Conservation (phyloP, 2,113 vertebrate genomes). For the Progne subis region DNA sequence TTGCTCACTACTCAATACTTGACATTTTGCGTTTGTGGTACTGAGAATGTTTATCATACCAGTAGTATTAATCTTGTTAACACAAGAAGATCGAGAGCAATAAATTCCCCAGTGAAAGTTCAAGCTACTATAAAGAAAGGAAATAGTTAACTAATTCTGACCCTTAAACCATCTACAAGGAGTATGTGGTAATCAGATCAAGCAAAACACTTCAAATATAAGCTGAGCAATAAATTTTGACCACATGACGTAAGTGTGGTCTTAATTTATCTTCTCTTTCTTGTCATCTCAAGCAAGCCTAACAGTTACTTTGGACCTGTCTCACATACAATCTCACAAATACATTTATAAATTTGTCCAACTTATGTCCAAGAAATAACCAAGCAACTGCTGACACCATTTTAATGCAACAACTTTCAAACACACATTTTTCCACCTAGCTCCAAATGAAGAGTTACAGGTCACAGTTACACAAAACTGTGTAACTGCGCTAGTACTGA, state of each 20-base stretch:
- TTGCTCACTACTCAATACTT: neutral
- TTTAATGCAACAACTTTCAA: neutral
- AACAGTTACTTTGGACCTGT: neutral
- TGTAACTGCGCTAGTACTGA: neutral
- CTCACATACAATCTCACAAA: neutral
- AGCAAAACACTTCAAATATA: neutral
- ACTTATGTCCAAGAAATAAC: neutral
- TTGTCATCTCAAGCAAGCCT: neutral
- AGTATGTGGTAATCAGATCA: neutral
- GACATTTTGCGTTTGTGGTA: neutral
- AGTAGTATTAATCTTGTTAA: neutral
- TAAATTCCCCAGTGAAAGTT: neutral
- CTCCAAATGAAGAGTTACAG: neutral
- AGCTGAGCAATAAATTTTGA: neutral
- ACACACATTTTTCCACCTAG: neutral
- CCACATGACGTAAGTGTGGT: neutral
- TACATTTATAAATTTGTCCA: neutral
- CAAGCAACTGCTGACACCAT: neutral
- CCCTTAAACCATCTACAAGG: neutral
- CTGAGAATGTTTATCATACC: neutral
- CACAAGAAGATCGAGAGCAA: neutral
- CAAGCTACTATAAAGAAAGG: neutral
- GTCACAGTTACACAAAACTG: neutral
- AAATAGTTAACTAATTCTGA: neutral
- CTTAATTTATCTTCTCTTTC: neutral